Percentiles rank a stretch among this genome's conserved stretches.
These are phyloP conservation scores for Cheilosia pagana DNA, from an alignment of 2,888 invertebrate genomes.

Conservation along the genomic window DNA sequence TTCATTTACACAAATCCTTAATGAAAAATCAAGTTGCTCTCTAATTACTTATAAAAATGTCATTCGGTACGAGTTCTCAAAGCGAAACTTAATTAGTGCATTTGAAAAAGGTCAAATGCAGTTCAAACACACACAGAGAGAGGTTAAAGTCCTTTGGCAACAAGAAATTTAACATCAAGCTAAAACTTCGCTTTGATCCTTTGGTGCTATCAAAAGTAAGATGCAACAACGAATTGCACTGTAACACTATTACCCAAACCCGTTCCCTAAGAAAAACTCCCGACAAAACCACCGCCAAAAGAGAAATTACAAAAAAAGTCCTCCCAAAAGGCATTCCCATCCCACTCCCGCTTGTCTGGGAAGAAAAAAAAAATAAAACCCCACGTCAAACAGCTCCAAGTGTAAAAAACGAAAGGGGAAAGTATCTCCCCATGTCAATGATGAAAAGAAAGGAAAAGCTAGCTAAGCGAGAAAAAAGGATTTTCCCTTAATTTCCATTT, in stretches of 20 bases:
- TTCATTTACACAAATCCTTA: slow-evolving; percentile 19
- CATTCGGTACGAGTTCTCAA: slow-evolving; percentile 3
- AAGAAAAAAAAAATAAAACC: slow-evolving; percentile 5
- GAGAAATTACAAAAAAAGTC: slow-evolving; percentile 1
- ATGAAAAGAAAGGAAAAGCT: slow-evolving; percentile 9
- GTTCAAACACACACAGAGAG: neutral
- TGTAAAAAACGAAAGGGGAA: slow-evolving; percentile 9
- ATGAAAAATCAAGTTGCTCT: slow-evolving; percentile 12
- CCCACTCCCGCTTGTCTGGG: slow-evolving; percentile 13
- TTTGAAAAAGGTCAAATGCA: slow-evolving; percentile 50
- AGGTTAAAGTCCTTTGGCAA: slow-evolving; percentile 52
- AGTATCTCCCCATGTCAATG: slow-evolving; percentile 25
- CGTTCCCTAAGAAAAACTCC: slow-evolving; percentile 14
- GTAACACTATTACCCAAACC: slow-evolving; percentile 47
- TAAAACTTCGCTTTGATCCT: slow-evolving; percentile 40
- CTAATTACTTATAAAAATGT: slow-evolving; percentile 31
- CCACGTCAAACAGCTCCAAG: slow-evolving; percentile 51
- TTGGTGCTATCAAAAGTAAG: slow-evolving; percentile 35
- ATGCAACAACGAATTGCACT: slow-evolving; percentile 41
- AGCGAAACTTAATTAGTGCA: slow-evolving; percentile 59
- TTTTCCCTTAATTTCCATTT: slow-evolving; percentile 37
- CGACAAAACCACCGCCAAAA: slow-evolving; percentile 41
- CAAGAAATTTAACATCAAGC: slow-evolving; percentile 25
- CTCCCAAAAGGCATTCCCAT: slow-evolving; percentile 22
- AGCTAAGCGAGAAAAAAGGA: slow-evolving; percentile 5